phyloP scores from a whole-genome alignment of 2,113 vertebrate genomes.

The Ramphastos sulfuratus region DNA sequence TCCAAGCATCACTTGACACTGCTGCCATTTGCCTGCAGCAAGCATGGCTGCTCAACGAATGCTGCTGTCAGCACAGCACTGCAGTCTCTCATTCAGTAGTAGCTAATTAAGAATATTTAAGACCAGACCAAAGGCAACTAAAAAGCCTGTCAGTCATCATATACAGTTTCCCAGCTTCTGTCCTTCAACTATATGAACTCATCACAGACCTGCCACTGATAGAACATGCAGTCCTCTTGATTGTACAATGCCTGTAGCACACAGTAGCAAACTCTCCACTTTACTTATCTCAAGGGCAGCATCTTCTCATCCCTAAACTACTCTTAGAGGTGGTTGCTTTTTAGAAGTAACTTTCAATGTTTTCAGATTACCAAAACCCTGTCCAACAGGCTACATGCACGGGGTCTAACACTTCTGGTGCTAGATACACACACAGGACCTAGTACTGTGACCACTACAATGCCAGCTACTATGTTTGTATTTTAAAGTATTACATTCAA shows the following conservation, averaged over 20 bases:
- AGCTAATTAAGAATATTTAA: background rate
- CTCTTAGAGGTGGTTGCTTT: background rate
- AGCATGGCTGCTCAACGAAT: accelerated
- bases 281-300: background rate
- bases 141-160: background rate
- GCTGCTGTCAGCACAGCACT: background rate
- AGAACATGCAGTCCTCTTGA: accelerated
- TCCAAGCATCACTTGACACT: background rate
- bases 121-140: background rate
- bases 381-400: background rate
- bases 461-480: background rate
- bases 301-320: background rate
- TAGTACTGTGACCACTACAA: background rate
- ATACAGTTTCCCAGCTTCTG: background rate
- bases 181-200: background rate
- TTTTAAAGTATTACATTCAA: background rate
- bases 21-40: background rate
- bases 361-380: background rate
- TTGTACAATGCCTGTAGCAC: background rate
- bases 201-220: background rate
- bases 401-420: background rate
- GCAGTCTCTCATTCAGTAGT: background rate
- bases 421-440: background rate
- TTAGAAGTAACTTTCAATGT: background rate
- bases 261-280: background rate